These are phyloP conservation scores for Cerastoderma edule DNA, from an alignment of 2,888 invertebrate species.

Conservation along the genomic window DNA sequence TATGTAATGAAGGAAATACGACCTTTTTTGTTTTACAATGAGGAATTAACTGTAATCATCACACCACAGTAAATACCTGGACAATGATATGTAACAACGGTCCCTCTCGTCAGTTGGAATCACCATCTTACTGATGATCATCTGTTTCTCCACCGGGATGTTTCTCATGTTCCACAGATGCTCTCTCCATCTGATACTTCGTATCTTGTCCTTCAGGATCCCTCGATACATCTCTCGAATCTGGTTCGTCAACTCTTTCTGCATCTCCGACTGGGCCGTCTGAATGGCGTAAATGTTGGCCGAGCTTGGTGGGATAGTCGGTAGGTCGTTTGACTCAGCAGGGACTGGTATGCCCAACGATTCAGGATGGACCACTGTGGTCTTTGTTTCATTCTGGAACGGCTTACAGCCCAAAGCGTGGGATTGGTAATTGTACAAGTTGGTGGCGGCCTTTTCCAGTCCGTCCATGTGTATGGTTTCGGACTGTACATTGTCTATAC, in stretches of 20 bases:
- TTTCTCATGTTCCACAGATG: conserved; percentile 64
- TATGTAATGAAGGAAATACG: too few species aligned
- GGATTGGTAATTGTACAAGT: conserved; percentile 15
- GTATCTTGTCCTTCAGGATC: conserved; percentile 47
- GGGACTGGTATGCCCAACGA: conserved; percentile 7
- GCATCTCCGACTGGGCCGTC: conserved; percentile 41
- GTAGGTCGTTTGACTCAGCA: background rate
- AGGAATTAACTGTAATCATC: background rate
- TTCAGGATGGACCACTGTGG: background rate
- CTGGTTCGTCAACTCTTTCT: conserved; percentile 18
- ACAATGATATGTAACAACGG: conserved; percentile 60
- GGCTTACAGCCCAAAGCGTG: background rate
- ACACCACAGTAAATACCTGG: conserved; percentile 53
- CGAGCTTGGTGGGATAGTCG: conserved; percentile 13
- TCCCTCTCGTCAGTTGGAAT: conserved; percentile 62
- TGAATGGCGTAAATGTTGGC: conserved; percentile 42
- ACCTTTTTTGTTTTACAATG: too few species aligned
- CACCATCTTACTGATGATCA: conserved; percentile 70
- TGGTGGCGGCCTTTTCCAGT: conserved; percentile 1
- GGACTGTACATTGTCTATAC: background rate
- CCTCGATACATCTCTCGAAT: conserved; percentile 35
- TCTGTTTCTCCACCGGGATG: conserved; percentile 61
- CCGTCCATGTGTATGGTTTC: background rate
- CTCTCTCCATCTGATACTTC: conserved; percentile 69
- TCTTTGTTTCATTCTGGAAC: background rate